Evolutionary conservation across 2,888 invertebrate species (phyloP), one percentile per base, ranked within the genome.

Genomic region (Plebejus argus): DNA sequence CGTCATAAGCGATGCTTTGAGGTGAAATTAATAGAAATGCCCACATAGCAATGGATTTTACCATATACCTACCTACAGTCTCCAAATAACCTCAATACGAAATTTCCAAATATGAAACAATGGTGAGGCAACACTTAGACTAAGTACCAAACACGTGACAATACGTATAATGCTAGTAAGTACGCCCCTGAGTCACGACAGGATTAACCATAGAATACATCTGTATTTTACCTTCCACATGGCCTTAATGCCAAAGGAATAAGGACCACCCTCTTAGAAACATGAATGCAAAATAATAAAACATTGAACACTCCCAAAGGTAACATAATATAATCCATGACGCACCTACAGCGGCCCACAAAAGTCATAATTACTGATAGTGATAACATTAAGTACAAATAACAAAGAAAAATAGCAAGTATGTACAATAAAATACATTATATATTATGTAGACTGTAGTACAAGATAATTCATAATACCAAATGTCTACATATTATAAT

Each of bases 101-200:
- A 61, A 61, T 61, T 61, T 61, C 61, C 12, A 61, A 61, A 61
- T 12, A 61, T 61, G 61, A 61, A 61, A 61, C 61, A 61, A 61
- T 61, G 12, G 23, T 23, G 61, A 20, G 10, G 61, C 61, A 61
- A 61, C 23, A 20, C 10, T 61, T 61, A 5, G 8, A 61, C 12
- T 61, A 61, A 61, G 61, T 23, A 61, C 61, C 23, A 23, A 61
- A 23, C 61, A 61, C 23, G 61, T 61, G 61, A 61, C 61, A 23
- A 23, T 61, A 23, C 10, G 23, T 61, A 61, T 61, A 61, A 61
- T 61, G 61, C 61, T 61, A 61, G 61, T 61, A 61, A 61, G 12
- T 20, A 23, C 61, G 61, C 61, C 61, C 61, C 61, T 61, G 20
- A 61, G 61, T 61, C 61, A 61, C 61, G 61, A 61, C 61, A 61